These are phyloP conservation scores for Heteropelma amictum DNA, from an alignment of 2,888 invertebrate genomes.

Conservation along the genomic window DNA sequence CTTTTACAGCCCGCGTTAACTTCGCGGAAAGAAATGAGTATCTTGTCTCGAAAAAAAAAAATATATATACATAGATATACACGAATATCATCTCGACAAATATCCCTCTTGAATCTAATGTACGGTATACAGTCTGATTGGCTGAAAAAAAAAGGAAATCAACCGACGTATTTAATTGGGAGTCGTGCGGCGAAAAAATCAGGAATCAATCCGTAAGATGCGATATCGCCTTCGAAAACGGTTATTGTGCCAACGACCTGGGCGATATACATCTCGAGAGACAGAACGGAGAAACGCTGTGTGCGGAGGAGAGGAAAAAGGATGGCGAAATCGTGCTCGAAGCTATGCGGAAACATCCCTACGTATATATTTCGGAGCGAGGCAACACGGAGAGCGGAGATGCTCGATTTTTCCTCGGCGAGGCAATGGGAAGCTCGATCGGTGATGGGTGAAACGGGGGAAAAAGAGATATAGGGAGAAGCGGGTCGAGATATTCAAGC, in stretches of 20 bases:
- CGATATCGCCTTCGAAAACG: neutral
- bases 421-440: slow-evolving; percentile 42
- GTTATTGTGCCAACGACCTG: slow-evolving; percentile 2
- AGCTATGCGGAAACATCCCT: neutral
- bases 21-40: too few relatives aligned
- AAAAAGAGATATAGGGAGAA: slow-evolving; percentile 19
- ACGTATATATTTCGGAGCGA: neutral
- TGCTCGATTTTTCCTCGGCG: slow-evolving; percentile 32
- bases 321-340: neutral
- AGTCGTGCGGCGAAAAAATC: neutral
- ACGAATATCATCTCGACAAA: too few relatives aligned
- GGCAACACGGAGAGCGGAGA: neutral
- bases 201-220: too few relatives aligned
- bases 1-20: neutral
- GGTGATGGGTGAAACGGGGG: slow-evolving; percentile 10
- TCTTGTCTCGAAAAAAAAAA: neutral
- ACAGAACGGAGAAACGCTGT: neutral
- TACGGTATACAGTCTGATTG: too few relatives aligned
- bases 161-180: neutral
- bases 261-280: neutral
- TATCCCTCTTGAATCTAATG: too few relatives aligned
- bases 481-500: slow-evolving; percentile 52
- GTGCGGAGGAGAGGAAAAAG: slow-evolving; percentile 6
- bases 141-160: neutral
- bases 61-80: neutral